Evolutionary conservation across 2,797 vertebrate species (phyloP), one percentile per base, ranked within the genome.

Genomic region (Sarcophilus harrisii): DNA sequence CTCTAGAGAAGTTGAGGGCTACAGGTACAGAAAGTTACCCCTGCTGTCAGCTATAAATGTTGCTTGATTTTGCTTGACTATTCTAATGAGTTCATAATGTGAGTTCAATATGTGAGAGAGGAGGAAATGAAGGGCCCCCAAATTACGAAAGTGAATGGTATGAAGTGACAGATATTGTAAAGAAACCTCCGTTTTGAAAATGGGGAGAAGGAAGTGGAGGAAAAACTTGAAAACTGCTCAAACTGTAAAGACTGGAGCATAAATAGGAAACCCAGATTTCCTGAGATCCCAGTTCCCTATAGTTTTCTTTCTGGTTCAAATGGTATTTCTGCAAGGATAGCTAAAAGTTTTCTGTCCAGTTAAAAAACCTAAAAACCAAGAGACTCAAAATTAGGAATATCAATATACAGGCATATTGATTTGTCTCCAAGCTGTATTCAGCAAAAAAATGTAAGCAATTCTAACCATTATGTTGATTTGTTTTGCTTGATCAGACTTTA

Each of bases 351-450:
- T 92, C 14, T 95, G 45, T 96, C 93, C 96, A 96, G 90, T 90
- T 97, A 92, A 93, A 95, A 96, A 96, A 66, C 66, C 91, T 95
- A 93, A 97, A 95, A 96, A 97, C 92, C 96, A 97, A 94, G n/a
- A 96, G 93, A 90, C 94, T 97, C 95, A 96, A 94, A 96, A 92
- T 93, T 94, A 95, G 96, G 94, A 92, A 96, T 73, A 57, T 92
- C 96, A 94, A 90, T 95, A 38, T 97, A 58, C 95, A 14, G 13
- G 14, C 3, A 62, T 32, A 97, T 95, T 90, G 96, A 90, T 87
- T 90, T 98, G 96, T 96, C 97, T 96, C 93, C 57, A 81, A 73
- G 59, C 89, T 97, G 95, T 97, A 96, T 92, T 97, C 96, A 90
- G 96, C 95, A 81, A 8, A 81, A n/a, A 24, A 18, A 45, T 87